Base-by-base conservation (phyloP, 1,140 invertebrate species). In the Aphaenogaster rudis region DNA sequence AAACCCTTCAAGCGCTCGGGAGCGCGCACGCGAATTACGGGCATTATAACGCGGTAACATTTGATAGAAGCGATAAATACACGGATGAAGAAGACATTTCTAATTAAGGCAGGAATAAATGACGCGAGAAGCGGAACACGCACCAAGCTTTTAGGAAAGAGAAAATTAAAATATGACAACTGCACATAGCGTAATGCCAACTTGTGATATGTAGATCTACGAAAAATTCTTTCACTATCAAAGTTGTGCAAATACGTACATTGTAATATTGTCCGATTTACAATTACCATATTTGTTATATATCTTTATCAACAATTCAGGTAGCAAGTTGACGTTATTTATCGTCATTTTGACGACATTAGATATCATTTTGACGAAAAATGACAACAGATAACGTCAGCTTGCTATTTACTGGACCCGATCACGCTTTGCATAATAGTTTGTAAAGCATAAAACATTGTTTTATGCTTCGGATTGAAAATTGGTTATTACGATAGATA, bases 21-120 rank as follows among this genome's bases (percentile, higher is more conserved):
- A 11, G 21, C 52, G 33, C 33, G 33, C 45, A 52, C 11, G 50
- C 48, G 52, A 84, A 84, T 84, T 84, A 82, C 17, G 3, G 9
- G 54, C 17, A 74, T 82, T 50, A 39, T 61, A 48, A 74, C 42
- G 54, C 50, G 21, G 17, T 48, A 82, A 9, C 42, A 39, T 84
- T 17, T 84, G 39, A 59, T 82, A 59, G 17, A 15, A 84, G 13
- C 13, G 42, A 84, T 63, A 61, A 84, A 69, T 69, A 21, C 17
- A 11, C 21, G 6, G 13, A 36, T 36, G 36, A n/a, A 48, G 21
- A 74, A 50, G 28, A 74, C 42, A 42, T 61, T 84, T 74, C 54
- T 74, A 50, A 74, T 81, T 50, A 61, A 71, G 36, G 15, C 28
- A 3, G 7, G 11, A 59, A 61, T 61, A 74, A 84, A 74, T 39